These are phyloP conservation scores for Pipistrellus nathusii DNA, from an alignment of 2,797 vertebrate species.

Conservation along the genomic window DNA sequence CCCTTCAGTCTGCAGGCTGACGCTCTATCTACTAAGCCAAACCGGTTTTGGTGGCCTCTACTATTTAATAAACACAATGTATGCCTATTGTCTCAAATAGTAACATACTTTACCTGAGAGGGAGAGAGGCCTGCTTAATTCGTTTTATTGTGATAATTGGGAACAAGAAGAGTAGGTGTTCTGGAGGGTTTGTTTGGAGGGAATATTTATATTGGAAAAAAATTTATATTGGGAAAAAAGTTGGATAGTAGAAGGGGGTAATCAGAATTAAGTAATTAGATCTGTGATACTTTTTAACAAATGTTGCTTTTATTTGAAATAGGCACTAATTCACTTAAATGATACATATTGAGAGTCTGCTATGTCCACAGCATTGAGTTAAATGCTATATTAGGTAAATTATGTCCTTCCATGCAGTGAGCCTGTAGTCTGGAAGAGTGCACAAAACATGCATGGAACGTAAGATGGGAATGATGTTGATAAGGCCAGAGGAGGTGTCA, in stretches of 20 bases:
- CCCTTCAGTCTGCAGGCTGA: no score
- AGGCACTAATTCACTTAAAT: neutral
- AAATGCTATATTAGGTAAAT: neutral
- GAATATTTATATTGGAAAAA: neutral
- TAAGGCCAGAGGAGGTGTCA: neutral
- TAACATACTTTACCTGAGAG: neutral
- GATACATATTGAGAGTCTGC: neutral
- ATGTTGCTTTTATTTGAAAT: neutral
- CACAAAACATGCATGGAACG: neutral
- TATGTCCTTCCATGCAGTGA: neutral
- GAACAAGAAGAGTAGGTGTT: neutral
- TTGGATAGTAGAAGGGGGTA: neutral
- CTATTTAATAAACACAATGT: neutral
- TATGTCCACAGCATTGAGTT: neutral
- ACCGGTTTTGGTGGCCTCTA: no score
- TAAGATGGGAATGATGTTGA: neutral
- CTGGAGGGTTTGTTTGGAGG: fast-evolving
- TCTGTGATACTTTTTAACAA: neutral
- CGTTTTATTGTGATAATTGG: neutral
- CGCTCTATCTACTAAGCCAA: no score
- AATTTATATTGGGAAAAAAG: neutral
- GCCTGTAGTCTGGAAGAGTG: neutral
- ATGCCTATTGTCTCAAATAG: neutral
- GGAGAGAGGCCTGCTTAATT: neutral
- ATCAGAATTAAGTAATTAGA: neutral